phyloP scores from a whole-genome alignment of 1,140 invertebrate genomes.

The Sitobion miscanthi region DNA sequence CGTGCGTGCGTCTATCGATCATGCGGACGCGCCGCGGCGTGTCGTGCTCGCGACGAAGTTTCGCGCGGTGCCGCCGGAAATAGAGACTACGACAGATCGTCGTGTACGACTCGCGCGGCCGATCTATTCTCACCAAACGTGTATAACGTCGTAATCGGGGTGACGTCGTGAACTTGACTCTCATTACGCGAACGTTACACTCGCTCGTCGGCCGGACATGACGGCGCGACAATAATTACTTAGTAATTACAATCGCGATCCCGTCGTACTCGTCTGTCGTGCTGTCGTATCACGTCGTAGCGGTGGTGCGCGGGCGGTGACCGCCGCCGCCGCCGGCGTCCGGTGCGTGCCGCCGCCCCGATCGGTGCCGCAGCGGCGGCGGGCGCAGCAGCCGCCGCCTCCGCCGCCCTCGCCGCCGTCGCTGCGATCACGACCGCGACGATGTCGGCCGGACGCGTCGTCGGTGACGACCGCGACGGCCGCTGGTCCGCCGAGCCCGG shows the following conservation, averaged over 20 bases:
- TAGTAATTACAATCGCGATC: not conserved
- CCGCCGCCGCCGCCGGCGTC: conserved; percentile 9
- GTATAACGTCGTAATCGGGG: not conserved
- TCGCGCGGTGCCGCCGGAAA: not conserved
- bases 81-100: not conserved
- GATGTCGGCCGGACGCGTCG: not conserved
- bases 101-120: not conserved
- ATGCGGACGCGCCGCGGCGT: not conserved
- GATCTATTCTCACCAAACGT: not conserved
- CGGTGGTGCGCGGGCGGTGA: conserved; percentile 12
- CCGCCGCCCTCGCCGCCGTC: not conserved
- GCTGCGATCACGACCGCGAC: not conserved
- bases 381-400: not conserved
- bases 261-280: not conserved
- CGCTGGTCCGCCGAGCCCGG: conserved; percentile 31
- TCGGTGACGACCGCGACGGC: conserved; percentile 30
- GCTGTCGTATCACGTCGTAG: not conserved
- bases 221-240: not conserved
- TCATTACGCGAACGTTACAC: not conserved
- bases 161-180: not conserved
- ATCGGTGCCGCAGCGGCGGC: not conserved
- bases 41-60: not conserved
- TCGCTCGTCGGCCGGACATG: not conserved
- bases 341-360: not conserved
- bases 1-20: not conserved